These are phyloP conservation scores for Bothrops alternatus DNA, from an alignment of 2,797 vertebrate species.

Conservation along the genomic window DNA sequence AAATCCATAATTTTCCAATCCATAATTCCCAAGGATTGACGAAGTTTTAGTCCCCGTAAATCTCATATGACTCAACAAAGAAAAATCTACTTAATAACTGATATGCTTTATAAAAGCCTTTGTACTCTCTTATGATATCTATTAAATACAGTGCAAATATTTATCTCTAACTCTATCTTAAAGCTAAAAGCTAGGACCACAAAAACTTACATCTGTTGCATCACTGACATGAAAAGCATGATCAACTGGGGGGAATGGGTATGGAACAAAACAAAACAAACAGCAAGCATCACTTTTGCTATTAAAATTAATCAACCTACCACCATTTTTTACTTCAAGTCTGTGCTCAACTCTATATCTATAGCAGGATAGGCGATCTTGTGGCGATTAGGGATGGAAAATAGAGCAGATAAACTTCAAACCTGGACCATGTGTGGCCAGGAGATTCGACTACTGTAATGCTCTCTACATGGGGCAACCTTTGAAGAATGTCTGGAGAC, in stretches of 20 bases:
- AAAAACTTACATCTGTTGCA: not conserved
- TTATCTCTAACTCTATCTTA: not conserved
- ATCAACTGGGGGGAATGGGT: not conserved
- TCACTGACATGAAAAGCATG: not conserved
- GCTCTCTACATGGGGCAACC: too few relatives aligned
- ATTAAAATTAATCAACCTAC: not conserved
- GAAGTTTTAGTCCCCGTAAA: not conserved
- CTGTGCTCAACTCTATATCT: not conserved
- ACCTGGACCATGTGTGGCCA: not conserved
- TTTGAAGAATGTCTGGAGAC: too few relatives aligned
- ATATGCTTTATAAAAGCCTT: not conserved
- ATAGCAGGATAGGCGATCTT: not conserved
- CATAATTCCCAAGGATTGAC: not conserved
- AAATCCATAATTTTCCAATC: not conserved
- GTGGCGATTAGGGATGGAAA: not conserved
- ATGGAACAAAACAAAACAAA: not conserved
- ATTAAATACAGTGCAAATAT: not conserved
- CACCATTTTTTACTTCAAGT: not conserved
- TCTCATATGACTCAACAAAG: not conserved
- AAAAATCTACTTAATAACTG: not conserved
- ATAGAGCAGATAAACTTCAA: not conserved
- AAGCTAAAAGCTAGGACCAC: not conserved
- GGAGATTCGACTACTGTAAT: too few relatives aligned
- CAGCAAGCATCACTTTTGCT: not conserved
- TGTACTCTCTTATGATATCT: not conserved